Percentiles rank a stretch among this genome's conserved stretches.
These are phyloP conservation scores for Dermatophagoides farinae DNA, from an alignment of 1,140 invertebrate genomes.

Conservation along the genomic window DNA sequence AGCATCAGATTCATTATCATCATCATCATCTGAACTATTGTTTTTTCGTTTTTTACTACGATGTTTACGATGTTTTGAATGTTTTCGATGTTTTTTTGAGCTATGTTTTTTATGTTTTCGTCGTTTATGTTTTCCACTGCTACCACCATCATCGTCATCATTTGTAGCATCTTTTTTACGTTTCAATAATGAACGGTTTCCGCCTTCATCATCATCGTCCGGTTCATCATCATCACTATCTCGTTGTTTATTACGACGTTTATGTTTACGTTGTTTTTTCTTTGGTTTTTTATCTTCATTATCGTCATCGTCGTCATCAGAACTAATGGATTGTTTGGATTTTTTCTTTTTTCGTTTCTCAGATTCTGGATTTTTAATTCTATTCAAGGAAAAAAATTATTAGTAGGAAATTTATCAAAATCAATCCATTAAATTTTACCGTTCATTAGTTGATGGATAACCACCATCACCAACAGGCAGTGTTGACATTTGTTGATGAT, in stretches of 20 bases:
- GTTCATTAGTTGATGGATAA: neutral
- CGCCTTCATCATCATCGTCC: neutral
- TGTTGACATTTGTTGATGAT: neutral
- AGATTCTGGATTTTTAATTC: neutral
- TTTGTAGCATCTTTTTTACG: neutral
- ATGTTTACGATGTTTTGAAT: constrained; percentile 10
- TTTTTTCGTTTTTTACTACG: neutral
- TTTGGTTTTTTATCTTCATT: neutral
- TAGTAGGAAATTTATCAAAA: neutral
- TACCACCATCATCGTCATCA: neutral
- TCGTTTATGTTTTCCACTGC: neutral
- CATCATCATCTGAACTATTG: neutral
- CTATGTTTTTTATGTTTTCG: neutral
- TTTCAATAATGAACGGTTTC: neutral
- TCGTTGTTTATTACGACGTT: neutral
- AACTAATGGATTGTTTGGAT: neutral
- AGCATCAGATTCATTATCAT: neutral
- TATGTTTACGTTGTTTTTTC: neutral
- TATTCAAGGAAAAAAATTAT: neutral
- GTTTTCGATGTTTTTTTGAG: neutral
- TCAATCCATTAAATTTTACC: neutral
- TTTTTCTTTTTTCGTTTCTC: neutral
- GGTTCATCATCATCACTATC: neutral
- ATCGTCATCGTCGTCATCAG: neutral
- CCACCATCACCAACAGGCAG: neutral